Base-by-base conservation (phyloP, 53 echinoderm and acorn worm species). In the Temnopleurus reevesii region DNA sequence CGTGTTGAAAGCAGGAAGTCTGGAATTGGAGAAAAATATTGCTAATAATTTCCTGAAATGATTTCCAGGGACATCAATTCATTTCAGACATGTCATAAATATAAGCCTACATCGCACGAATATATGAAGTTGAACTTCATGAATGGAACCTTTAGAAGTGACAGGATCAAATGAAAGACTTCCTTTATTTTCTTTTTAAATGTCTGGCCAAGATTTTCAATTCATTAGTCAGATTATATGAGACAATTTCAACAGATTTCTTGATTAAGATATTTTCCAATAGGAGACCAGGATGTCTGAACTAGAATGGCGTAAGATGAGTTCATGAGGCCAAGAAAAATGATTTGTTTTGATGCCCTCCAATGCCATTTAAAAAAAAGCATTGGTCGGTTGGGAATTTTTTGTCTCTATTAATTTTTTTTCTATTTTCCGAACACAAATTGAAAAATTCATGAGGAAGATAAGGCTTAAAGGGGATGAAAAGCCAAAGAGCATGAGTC, bases 1-100 rank as follows among this genome's bases (percentile, higher is more conserved):
- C 43, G 71, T 71, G 71, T 71, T 19, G 21, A 21, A 23, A 41
- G 71, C 71, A 71, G 71, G 71, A 71, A 71, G 71, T 41, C 3
- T 12, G 36, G 41, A n/a, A 71, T 71, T 71, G 71, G 7, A 41
- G 4, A 36, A 5, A 71, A 71, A 71, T 41, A 71, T 71, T 41
- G 41, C 41, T 71, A 71, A 71, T 71, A 71, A 71, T 71, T 41
- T 71, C 71, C 71, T 41, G 38, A 23, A 36, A 41, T 7, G 36
- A 7, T 41, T 71, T 71, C 38, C n/a, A 23, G 38, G 8, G 71
- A 71, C 23, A 71, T 56, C 13, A 24, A 23, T 56, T 49, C n/a
- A n/a, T 3, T 56, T 24, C 41, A 71, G 71, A 71, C 23, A 41
- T 21, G 2, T 0, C 4, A 31, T 1, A 71, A 8, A 21, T 38